phyloP scores from a whole-genome alignment of 2,888 invertebrate genomes.

The Lottia scabra region DNA sequence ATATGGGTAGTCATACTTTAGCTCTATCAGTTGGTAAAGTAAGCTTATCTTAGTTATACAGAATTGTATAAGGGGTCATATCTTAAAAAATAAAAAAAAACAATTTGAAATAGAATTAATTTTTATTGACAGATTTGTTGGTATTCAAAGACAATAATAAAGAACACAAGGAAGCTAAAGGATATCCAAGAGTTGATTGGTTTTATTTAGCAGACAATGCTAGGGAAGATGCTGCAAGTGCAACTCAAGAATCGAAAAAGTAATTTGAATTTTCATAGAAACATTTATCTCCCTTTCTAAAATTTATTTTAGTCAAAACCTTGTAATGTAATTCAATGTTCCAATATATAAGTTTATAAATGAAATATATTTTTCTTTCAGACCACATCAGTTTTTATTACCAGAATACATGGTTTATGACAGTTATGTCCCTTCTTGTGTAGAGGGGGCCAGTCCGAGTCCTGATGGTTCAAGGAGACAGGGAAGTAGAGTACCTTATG shows the following conservation, averaged over 20 bases:
- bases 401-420: conserved; percentile 66
- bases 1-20: too few relatives aligned
- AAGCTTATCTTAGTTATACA: too few relatives aligned
- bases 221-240: conserved; percentile 43
- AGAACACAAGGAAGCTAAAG: conserved; percentile 36
- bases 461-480: conserved; percentile 3
- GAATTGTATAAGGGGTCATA: too few relatives aligned
- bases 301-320: neutral
- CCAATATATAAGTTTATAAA: too few relatives aligned
- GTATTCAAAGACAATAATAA: conserved; percentile 44
- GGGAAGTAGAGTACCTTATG: conserved; percentile 38
- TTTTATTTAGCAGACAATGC: conserved; percentile 65
- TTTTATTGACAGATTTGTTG: conserved; percentile 55
- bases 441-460: neutral
- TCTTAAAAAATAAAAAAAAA: too few relatives aligned
- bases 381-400: conserved; percentile 54
- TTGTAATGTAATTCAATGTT: too few relatives aligned
- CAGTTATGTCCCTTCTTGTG: conserved; percentile 74
- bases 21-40: too few relatives aligned
- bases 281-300: neutral
- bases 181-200: conserved; percentile 65
- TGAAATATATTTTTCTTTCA: conserved; percentile 28
- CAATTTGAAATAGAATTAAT: too few relatives aligned
- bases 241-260: conserved; percentile 26
- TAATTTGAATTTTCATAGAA: conserved; percentile 25